Conservation (phyloP, 2,888 invertebrate genomes). For the Pinctada fucata region DNA sequence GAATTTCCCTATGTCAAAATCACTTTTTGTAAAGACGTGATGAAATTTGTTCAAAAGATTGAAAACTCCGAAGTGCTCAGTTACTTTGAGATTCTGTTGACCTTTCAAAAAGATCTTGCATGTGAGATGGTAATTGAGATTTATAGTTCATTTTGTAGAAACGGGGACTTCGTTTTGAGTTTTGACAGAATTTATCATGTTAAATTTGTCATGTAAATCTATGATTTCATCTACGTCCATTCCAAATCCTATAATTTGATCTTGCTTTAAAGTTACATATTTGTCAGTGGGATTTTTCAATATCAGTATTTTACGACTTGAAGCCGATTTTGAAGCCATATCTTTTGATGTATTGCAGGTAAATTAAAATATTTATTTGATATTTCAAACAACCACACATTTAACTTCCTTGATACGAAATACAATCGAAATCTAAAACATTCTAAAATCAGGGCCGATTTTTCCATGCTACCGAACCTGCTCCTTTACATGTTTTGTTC, state of each 20-base stretch:
- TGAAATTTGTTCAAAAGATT: slow-evolving; percentile 2
- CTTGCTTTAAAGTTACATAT: slow-evolving; percentile 13
- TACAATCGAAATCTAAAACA: too few relatives aligned
- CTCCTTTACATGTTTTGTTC: too few relatives aligned
- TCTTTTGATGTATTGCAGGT: too few relatives aligned
- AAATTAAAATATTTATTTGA: too few relatives aligned
- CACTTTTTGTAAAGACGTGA: slow-evolving; percentile 17
- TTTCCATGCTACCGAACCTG: too few relatives aligned
- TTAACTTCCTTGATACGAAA: not conserved
- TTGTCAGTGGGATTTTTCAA: slow-evolving; percentile 7
- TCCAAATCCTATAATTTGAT: slow-evolving; percentile 8
- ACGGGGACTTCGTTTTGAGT: not conserved
- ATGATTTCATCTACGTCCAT: slow-evolving; percentile 5
- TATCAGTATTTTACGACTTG: not conserved
- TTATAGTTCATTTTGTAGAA: not conserved
- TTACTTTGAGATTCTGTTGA: not conserved
- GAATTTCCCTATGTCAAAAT: slow-evolving; percentile 36
- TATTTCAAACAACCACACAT: too few relatives aligned
- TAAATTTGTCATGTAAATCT: not conserved
- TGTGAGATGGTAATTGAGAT: slow-evolving; percentile 7
- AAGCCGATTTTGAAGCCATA: not conserved
- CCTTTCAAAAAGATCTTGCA: slow-evolving; percentile 5
- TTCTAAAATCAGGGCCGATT: too few relatives aligned
- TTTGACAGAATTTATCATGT: not conserved
- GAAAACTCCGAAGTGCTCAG: not conserved